Evolutionary conservation across 2,797 vertebrate genomes (phyloP).

Genomic region (Psittacula derbiana): DNA sequence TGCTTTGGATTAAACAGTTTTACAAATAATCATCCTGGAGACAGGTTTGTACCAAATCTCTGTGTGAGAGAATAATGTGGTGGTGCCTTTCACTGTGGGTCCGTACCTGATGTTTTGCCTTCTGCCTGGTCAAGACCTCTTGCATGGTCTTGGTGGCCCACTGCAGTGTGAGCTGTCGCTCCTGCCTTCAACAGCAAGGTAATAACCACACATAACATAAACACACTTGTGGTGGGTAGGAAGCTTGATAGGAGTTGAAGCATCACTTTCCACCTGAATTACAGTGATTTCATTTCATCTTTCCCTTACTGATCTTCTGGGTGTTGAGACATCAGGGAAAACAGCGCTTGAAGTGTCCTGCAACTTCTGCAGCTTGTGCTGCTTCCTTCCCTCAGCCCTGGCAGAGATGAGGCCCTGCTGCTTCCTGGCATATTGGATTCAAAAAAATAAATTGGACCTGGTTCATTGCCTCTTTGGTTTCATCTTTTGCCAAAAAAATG

Average conservation of each 20-base stretch:
- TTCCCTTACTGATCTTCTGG: not conserved
- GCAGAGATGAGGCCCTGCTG: not conserved
- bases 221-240: not conserved
- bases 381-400: not conserved
- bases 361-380: not conserved
- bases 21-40: not conserved
- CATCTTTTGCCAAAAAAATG: not conserved
- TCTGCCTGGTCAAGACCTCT: not conserved
- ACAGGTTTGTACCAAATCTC: not conserved
- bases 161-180: rapidly evolving
- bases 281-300: not conserved
- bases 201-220: rapidly evolving
- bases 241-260: not conserved
- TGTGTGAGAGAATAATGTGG: not conserved
- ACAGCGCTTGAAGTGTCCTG: not conserved
- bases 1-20: not conserved
- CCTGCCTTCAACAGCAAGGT: not conserved
- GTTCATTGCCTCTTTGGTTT: not conserved
- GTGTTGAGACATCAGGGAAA: not conserved
- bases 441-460: rapidly evolving
- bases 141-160: not conserved
- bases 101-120: rapidly evolving
- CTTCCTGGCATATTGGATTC: rapidly evolving
- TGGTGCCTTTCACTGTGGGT: not conserved
- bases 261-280: not conserved